Percentiles rank a stretch among this genome's conserved stretches.
Evolutionary conservation across 1,140 invertebrate genomes (phyloP).

Genomic region (Latrodectus geometricus): DNA sequence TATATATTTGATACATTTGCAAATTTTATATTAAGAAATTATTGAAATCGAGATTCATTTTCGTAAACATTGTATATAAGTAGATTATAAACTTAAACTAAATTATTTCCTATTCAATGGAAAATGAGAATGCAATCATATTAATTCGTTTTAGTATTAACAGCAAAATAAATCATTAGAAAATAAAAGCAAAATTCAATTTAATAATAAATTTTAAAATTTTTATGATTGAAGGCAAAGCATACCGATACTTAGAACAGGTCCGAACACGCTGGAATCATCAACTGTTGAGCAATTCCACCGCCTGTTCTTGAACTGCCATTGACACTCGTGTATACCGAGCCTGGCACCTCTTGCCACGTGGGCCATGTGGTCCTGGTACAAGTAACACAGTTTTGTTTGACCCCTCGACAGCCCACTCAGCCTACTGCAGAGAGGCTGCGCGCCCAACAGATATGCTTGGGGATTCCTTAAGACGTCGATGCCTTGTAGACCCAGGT

Average conservation of each 20-base stretch:
- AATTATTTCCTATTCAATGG: too few species aligned
- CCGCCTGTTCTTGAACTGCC: conserved; percentile 86
- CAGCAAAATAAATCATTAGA: too few species aligned
- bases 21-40: too few species aligned
- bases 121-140: too few species aligned
- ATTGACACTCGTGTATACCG: conserved; percentile 82
- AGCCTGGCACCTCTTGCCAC: conserved; percentile 69
- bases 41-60: too few species aligned
- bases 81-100: too few species aligned
- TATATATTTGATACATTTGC: too few species aligned
- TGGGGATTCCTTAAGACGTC: conserved; percentile 71
- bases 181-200: too few species aligned
- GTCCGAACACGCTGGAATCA: conserved; percentile 86
- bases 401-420: conserved; percentile 80
- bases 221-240: too few species aligned
- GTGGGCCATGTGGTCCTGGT: conserved; percentile 74
- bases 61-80: too few species aligned
- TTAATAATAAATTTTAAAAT: too few species aligned
- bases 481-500: conserved; percentile 70
- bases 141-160: too few species aligned
- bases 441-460: conserved; percentile 71
- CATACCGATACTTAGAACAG: conserved; percentile 85
- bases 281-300: conserved; percentile 86
- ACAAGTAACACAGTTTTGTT: conserved; percentile 80
- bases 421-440: conserved; percentile 74